Evolutionary conservation across 1,140 invertebrate genomes (phyloP), one percentile per base, ranked within the genome.

Genomic region (Euglossa dilemma): DNA sequence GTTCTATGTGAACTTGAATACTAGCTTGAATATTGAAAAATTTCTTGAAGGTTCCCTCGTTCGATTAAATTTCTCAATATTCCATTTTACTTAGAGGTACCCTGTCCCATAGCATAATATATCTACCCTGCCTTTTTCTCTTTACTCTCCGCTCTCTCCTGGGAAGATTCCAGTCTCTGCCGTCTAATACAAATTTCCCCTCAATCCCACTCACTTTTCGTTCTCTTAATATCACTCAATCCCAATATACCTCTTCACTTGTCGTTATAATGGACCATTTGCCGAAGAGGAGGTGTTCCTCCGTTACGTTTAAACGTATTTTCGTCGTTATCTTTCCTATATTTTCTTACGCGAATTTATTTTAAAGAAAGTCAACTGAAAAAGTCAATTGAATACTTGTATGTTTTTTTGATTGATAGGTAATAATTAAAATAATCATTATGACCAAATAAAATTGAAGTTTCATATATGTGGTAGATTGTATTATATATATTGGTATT

Each of bases 231-330:
- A 80, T 83, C 66, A 77, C 81, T 84, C 85, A 76, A 83, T 87
- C 76, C 71, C 85, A 80, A 86, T 86, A 86, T 83, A 86, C 74
- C 64, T 83, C 78, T 52, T 64, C 64, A 83, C 80, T 87, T 83
- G 70, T 71, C 67, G 28, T 73, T 69, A 74, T 85, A 86, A 86
- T 85, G 83, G 85, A 59, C 78, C 85, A 86, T 86, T 86, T 81
- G 54, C 66, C 54, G 59, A 73, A 74, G 45, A 82, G 61, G 64
- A 73, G 66, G 57, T 81, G 83, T 84, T 74, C 52, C 63, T 47
- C 50, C 45, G 47, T 79, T 45, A 57, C 54, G 25, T 72, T 50
- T 54, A 54, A 59, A 83, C 74, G 70, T 75, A 64, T 71, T 83
- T 76, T 71, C 71, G 50, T 70, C 81, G 70, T 73, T 59, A 74